These are phyloP conservation scores for Calonectris borealis DNA, from an alignment of 2,113 vertebrate genomes.

Conservation along the genomic window DNA sequence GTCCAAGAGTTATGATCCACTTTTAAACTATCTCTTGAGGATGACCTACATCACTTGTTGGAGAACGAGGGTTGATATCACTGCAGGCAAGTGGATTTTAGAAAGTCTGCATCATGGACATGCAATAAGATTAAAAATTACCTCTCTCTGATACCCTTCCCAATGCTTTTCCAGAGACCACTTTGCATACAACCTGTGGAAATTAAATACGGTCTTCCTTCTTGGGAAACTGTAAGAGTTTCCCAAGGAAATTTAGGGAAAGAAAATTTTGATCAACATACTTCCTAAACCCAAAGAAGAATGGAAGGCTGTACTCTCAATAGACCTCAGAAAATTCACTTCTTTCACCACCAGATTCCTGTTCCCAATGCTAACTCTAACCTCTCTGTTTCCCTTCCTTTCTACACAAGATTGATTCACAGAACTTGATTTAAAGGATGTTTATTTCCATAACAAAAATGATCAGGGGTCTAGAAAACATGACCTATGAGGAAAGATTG, in stretches of 20 bases:
- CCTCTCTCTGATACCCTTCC: not conserved
- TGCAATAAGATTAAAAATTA: not conserved
- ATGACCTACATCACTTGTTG: not conserved
- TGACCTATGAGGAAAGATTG: slow-evolving; percentile 73
- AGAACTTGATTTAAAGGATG: slow-evolving; percentile 70
- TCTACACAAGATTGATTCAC: slow-evolving; percentile 67
- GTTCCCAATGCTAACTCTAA: slow-evolving; percentile 56
- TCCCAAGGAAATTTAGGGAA: not conserved
- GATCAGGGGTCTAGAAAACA: slow-evolving; percentile 71
- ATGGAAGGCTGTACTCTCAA: slow-evolving; percentile 24
- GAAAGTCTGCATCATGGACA: not conserved
- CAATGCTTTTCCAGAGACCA: not conserved
- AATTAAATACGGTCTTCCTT: not conserved
- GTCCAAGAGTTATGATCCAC: not conserved
- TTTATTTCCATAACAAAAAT: slow-evolving; percentile 72
- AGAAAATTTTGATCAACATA: not conserved
- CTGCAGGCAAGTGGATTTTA: not conserved
- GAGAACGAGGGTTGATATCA: not conserved
- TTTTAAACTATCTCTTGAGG: not conserved
- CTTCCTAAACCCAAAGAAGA: slow-evolving; percentile 9
- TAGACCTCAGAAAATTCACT: slow-evolving; percentile 45
- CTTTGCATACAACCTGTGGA: not conserved
- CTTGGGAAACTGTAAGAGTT: not conserved
- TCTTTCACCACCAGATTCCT: slow-evolving; percentile 68
- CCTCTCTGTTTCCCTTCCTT: slow-evolving; percentile 60